A percentile compares a stretch with the other conserved stretches of the same genome.
Conservation (phyloP, 2,888 invertebrate genomes). For the Pollenia labialis region DNA sequence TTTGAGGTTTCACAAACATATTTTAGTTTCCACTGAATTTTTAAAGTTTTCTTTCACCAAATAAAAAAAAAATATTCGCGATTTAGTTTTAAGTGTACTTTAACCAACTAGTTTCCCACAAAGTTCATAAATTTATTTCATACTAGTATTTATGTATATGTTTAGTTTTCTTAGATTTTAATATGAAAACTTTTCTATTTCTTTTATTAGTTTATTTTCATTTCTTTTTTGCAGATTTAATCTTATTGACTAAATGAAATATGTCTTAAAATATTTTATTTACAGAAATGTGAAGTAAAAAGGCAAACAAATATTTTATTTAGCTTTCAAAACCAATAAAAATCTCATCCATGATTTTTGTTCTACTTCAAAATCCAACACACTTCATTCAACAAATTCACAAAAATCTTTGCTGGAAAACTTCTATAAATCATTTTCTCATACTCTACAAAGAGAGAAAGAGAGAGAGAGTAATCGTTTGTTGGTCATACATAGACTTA, state of each 20-base stretch:
- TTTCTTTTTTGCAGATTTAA: not conserved
- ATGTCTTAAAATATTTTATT: slow-evolving; percentile 3
- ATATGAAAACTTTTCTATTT: not conserved
- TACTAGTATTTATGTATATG: not conserved
- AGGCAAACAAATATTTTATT: slow-evolving; percentile 33
- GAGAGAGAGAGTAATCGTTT: no score
- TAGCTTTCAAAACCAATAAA: slow-evolving; percentile 22
- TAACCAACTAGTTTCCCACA: slow-evolving; percentile 17
- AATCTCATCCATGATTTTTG: not conserved
- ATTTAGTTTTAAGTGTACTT: slow-evolving; percentile 54
- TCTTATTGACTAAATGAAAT: slow-evolving; percentile 53
- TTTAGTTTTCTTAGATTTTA: not conserved
- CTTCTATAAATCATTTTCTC: slow-evolving; percentile 66
- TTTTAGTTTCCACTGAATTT: not conserved
- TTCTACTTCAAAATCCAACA: not conserved
- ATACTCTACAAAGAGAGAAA: not conserved
- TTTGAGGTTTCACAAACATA: not conserved
- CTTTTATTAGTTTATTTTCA: not conserved
- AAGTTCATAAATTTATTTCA: not conserved
- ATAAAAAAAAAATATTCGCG: slow-evolving; percentile 20
- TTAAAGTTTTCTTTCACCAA: not conserved
- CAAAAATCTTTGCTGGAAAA: slow-evolving; percentile 16
- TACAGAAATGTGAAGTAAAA: slow-evolving; percentile 3
- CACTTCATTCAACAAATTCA: not conserved
- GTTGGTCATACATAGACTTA: slow-evolving; percentile 1